phyloP scores from a whole-genome alignment of 2,797 vertebrate genomes.

The Sebastes hopkinsi region DNA sequence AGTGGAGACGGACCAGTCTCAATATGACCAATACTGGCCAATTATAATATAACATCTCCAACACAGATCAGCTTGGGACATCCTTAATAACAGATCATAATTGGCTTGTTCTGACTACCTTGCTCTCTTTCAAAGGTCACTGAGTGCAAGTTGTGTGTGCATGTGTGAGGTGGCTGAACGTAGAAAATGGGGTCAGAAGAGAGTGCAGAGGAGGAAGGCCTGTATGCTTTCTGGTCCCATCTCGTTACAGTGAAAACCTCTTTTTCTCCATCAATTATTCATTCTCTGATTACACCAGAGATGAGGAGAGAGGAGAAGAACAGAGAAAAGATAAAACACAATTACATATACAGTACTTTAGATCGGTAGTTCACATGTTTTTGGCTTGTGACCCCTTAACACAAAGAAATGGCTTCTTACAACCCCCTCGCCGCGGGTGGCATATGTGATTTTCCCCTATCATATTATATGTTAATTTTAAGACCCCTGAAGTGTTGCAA shows the following conservation, averaged over 20 bases:
- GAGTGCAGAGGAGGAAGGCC: conserved; percentile 10
- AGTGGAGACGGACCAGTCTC: not conserved
- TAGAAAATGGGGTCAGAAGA: conserved; percentile 44
- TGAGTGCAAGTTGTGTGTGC: conserved; percentile 15
- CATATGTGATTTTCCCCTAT: not conserved
- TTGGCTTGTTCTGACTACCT: conserved; percentile 5
- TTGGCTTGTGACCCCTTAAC: not conserved
- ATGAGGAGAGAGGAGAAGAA: conserved; percentile 6
- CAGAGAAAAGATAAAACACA: conserved; percentile 8
- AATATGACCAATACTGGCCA: not conserved
- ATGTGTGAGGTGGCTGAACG: conserved; percentile 6
- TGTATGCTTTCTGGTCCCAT: conserved; percentile 30
- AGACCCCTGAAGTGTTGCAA: not conserved
- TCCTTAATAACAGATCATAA: not conserved
- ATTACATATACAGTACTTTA: not conserved
- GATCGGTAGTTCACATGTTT: not conserved
- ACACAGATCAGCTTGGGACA: not conserved
- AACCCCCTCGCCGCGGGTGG: not conserved
- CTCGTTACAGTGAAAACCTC: conserved; percentile 60
- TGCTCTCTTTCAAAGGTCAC: conserved; percentile 40
- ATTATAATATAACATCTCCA: not conserved
- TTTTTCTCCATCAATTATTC: conserved; percentile 69
- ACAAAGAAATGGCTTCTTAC: not conserved
- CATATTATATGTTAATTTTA: not conserved
- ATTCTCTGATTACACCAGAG: conserved; percentile 49